Evolutionary conservation across 2,113 vertebrate species (phyloP).

Genomic region (Argyrosomus japonicus): DNA sequence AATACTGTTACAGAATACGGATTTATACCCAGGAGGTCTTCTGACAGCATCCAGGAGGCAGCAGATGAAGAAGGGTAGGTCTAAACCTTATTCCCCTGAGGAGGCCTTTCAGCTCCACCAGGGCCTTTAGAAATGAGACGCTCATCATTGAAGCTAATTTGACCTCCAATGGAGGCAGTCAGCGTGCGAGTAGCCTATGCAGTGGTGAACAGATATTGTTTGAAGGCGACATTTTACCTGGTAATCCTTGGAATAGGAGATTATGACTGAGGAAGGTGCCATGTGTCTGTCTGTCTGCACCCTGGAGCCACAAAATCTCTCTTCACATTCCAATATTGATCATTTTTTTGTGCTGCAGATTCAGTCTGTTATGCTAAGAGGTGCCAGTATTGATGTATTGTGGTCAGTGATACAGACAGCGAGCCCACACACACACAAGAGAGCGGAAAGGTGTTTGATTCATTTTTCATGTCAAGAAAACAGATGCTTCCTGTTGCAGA

Average conservation of each 20-base stretch:
- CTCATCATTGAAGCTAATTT: slow-evolving; percentile 76
- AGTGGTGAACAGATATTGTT: slow-evolving; percentile 10
- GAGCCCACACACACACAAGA: slow-evolving; percentile 20
- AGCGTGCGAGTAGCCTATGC: slow-evolving; percentile 27
- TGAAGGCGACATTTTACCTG: slow-evolving; percentile 43
- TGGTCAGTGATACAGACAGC: slow-evolving; percentile 54
- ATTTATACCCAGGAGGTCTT: slow-evolving; percentile 11
- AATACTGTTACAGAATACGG: background rate
- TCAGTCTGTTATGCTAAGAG: slow-evolving; percentile 37
- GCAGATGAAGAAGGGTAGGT: slow-evolving; percentile 42
- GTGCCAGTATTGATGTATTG: slow-evolving; percentile 57
- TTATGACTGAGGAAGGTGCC: slow-evolving; percentile 23
- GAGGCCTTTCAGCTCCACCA: slow-evolving; percentile 51
- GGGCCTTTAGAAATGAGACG: slow-evolving; percentile 62
- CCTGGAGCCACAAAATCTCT: background rate
- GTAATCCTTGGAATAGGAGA: slow-evolving; percentile 29
- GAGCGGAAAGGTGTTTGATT: slow-evolving; percentile 63
- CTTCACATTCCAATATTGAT: slow-evolving; percentile 52
- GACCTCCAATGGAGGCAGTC: slow-evolving; percentile 60
- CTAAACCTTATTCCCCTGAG: slow-evolving; percentile 52
- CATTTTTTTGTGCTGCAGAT: slow-evolving; percentile 22
- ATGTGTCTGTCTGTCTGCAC: slow-evolving; percentile 32
- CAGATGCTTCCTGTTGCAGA: slow-evolving; percentile 60
- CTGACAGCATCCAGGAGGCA: slow-evolving; percentile 34
- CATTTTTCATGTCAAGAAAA: slow-evolving; percentile 68